phyloP scores from a whole-genome alignment of 2,888 invertebrate species.

The Cheilosia soror region DNA sequence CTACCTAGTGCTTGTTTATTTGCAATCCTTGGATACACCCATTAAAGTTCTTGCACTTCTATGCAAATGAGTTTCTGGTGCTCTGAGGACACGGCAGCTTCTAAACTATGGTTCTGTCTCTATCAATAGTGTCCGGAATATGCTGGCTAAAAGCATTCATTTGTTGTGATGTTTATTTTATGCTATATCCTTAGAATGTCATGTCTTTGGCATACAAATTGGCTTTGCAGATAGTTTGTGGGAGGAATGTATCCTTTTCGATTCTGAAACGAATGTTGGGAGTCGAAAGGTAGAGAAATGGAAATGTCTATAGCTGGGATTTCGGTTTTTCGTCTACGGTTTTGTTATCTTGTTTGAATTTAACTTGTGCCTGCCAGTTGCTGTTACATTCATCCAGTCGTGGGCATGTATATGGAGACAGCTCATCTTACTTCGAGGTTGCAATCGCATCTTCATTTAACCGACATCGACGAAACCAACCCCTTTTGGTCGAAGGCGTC shows the following conservation, averaged over 20 bases:
- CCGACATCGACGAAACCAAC: no score
- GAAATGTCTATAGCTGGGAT: not conserved
- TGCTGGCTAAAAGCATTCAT: conserved; percentile 47
- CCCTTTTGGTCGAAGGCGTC: no score
- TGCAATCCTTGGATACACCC: conserved; percentile 30
- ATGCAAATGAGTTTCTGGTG: conserved; percentile 41
- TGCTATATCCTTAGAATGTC: conserved; percentile 17
- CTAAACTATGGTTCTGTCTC: conserved; percentile 1
- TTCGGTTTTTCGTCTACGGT: no score
- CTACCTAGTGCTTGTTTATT: conserved; percentile 20
- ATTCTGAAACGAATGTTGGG: not conserved
- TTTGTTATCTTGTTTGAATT: no score
- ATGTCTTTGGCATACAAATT: conserved; percentile 59
- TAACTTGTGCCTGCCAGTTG: no score
- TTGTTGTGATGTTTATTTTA: conserved; percentile 43
- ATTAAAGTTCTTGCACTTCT: conserved; percentile 28
- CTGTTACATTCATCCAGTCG: no score
- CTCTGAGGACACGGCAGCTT: conserved; percentile 9
- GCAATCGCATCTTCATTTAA: no score
- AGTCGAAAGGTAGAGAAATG: not conserved
- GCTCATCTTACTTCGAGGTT: no score
- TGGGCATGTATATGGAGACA: no score
- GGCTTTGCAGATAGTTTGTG: conserved; percentile 36
- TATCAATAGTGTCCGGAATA: not conserved
- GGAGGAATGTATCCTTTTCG: conserved; percentile 14